These are phyloP conservation scores for Meandrina meandrites DNA, from an alignment of 92 coral and sea anemone genomes.

Conservation along the genomic window DNA sequence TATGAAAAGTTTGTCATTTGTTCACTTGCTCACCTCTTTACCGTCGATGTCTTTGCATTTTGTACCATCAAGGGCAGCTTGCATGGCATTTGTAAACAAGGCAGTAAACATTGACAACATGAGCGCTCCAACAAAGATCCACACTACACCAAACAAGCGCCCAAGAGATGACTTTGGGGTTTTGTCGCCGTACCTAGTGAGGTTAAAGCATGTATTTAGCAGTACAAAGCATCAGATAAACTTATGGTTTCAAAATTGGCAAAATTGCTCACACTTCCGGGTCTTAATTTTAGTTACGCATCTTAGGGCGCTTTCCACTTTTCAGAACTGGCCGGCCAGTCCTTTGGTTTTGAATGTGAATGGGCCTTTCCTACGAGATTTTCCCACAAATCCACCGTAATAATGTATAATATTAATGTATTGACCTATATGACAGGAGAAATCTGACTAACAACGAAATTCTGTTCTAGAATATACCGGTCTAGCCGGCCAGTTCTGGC, in stretches of 20 bases:
- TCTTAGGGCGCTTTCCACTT: no score
- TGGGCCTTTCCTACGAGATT: no score
- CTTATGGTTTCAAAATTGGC: neutral
- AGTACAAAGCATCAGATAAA: neutral
- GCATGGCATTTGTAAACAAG: constrained; percentile 46
- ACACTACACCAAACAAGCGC: constrained; percentile 43
- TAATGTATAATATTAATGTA: no score
- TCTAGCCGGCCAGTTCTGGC: no score
- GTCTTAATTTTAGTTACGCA: neutral
- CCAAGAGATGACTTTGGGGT: constrained; percentile 49
- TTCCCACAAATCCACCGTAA: no score
- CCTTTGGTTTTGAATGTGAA: no score
- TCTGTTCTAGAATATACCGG: no score
- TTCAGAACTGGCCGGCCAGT: no score
- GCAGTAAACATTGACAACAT: constrained; percentile 62
- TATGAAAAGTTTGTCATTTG: neutral
- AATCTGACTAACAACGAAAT: no score
- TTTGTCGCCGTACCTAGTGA: constrained; percentile 59
- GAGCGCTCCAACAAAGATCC: constrained; percentile 64
- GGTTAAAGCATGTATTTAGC: neutral
- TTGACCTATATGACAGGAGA: no score
- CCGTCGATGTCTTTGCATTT: constrained; percentile 28
- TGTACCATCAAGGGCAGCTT: constrained; percentile 45
- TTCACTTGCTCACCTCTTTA: constrained; percentile 14
- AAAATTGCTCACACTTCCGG: neutral